These are phyloP conservation scores for Aurelia sp. DNA, from an alignment of 30 jellyfish, hydroid and myxozoan species.

Conservation along the genomic window DNA sequence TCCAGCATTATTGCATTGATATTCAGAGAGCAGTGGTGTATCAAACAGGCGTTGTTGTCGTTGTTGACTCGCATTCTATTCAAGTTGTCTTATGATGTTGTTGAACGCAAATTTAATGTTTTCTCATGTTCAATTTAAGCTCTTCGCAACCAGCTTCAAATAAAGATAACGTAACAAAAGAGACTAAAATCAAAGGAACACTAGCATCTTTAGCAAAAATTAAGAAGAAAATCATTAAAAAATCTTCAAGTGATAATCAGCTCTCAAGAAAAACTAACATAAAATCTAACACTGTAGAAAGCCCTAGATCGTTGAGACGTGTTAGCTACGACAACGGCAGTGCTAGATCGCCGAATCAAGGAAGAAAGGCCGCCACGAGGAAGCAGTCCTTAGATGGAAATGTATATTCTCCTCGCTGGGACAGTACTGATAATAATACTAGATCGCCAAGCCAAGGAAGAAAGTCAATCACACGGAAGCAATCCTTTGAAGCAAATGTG, in stretches of 20 bases:
- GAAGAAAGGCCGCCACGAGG: not conserved
- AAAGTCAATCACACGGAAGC: not conserved
- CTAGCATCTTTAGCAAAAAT: constrained; percentile 33
- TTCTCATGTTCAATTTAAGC: constrained; percentile 14
- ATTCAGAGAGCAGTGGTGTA: no score
- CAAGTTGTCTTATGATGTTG: no score
- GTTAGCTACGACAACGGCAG: not conserved
- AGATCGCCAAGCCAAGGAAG: not conserved
- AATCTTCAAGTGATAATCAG: constrained; percentile 6
- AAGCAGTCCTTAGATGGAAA: no score
- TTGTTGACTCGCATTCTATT: no score
- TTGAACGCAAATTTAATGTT: no score
- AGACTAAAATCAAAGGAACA: not conserved
- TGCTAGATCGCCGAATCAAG: not conserved
- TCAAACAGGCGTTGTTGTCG: no score
- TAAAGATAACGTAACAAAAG: constrained; percentile 10
- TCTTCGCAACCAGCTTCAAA: constrained; percentile 12
- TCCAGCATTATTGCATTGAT: no score
- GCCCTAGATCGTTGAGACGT: constrained; percentile 21
- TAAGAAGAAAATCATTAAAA: constrained; percentile 28
- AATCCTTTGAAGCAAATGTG: no score
- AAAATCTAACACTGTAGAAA: constrained; percentile 33
- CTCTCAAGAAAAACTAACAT: not conserved
- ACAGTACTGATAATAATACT: no score
- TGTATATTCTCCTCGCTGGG: no score